A percentile compares a stretch with the other conserved stretches of the same genome.
phyloP scores from a whole-genome alignment of 2,113 vertebrate species.

The Salvelinus alpinus region DNA sequence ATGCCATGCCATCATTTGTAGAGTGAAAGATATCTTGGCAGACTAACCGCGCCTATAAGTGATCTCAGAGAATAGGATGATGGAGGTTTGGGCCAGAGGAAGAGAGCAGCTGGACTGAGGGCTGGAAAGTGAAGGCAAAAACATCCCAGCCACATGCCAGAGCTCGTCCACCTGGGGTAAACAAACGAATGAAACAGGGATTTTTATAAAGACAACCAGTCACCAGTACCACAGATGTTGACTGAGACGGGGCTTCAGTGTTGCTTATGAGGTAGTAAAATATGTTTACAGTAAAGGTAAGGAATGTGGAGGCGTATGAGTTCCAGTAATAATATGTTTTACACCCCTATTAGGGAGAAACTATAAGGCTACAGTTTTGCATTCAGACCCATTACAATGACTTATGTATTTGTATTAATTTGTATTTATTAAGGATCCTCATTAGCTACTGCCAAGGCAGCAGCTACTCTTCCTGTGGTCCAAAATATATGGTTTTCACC shows the following conservation, averaged over 20 bases:
- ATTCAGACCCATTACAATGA: too few relatives aligned
- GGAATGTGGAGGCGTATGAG: conserved; percentile 32
- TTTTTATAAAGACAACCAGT: conserved; percentile 22
- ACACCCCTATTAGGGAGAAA: conserved; percentile 10
- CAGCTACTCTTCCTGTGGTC: too few relatives aligned
- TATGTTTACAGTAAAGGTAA: conserved; percentile 40
- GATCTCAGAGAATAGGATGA: too few relatives aligned
- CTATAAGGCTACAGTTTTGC: too few relatives aligned
- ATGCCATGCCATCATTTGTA: too few relatives aligned
- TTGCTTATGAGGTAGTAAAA: conserved; percentile 4
- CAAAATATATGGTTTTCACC: too few relatives aligned
- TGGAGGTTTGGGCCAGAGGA: not conserved
- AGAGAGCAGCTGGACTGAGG: conserved; percentile 21
- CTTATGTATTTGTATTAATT: too few relatives aligned
- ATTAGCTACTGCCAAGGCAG: too few relatives aligned
- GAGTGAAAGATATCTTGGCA: not conserved
- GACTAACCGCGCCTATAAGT: not conserved
- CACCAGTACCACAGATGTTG: conserved; percentile 10
- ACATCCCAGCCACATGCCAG: conserved; percentile 37
- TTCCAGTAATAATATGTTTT: conserved; percentile 20
- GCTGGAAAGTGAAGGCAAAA: conserved; percentile 21
- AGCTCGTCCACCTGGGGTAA: conserved; percentile 17
- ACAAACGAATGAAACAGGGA: conserved; percentile 4
- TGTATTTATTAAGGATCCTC: too few relatives aligned
- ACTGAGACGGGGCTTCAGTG: conserved; percentile 14